Evolutionary conservation across 2,797 vertebrate species (phyloP).

Genomic region (Sebastes paucispinis): DNA sequence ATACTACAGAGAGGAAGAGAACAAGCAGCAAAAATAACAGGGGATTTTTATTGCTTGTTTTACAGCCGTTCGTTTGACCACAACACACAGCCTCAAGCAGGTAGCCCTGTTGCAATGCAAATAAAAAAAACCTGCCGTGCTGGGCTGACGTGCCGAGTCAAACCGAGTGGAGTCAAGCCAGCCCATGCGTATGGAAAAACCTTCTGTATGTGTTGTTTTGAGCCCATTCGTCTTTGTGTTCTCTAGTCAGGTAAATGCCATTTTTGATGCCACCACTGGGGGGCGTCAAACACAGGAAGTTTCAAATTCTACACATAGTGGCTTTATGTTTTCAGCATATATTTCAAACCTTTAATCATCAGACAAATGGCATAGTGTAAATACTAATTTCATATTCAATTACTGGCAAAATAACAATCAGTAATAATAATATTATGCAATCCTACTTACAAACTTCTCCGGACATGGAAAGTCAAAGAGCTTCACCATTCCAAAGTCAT

Average conservation of each 20-base stretch:
- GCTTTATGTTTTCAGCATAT: background rate
- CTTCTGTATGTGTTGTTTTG: background rate
- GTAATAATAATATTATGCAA: background rate
- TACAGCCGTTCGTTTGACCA: too few relatives aligned
- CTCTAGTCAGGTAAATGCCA: background rate
- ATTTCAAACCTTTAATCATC: background rate
- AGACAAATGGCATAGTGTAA: background rate
- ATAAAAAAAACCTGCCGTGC: too few relatives aligned
- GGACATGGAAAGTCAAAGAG: slow-evolving; percentile 98
- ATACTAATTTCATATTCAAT: background rate
- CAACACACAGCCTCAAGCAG: too few relatives aligned
- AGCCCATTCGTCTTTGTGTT: background rate
- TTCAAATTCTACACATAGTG: background rate
- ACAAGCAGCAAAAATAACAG: too few relatives aligned
- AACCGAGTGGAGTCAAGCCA: too few relatives aligned
- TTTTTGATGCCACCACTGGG: too few relatives aligned
- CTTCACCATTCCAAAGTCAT: slow-evolving; percentile 99
- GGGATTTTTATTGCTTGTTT: too few relatives aligned
- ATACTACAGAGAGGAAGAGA: too few relatives aligned
- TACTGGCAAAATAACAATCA: slow-evolving; percentile 11
- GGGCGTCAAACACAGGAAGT: background rate
- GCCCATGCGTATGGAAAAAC: too few relatives aligned
- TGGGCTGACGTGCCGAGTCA: too few relatives aligned
- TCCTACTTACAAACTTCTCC: slow-evolving; percentile 97
- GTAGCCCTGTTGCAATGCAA: too few relatives aligned